Percentiles rank a stretch among this genome's conserved stretches.
Conservation (phyloP, 2,888 invertebrate species). For the Catocala fraxini region DNA sequence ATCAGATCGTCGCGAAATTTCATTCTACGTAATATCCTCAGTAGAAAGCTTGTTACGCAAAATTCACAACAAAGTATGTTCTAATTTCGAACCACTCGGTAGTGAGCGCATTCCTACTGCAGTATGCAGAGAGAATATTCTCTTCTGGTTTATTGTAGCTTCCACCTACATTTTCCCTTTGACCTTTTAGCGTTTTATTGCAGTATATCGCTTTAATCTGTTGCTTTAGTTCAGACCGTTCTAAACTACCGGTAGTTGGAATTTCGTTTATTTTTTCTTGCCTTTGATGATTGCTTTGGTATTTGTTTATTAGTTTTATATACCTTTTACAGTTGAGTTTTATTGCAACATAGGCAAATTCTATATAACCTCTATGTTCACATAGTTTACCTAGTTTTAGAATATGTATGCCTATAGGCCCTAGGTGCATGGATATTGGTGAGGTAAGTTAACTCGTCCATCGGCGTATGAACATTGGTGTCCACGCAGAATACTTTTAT, state of each 20-base stretch:
- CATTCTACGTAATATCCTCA: slow-evolving; percentile 26
- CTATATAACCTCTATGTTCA: no score
- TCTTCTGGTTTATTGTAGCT: slow-evolving; percentile 61
- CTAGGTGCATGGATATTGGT: no score
- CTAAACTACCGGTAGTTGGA: slow-evolving; percentile 37
- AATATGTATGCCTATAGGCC: no score
- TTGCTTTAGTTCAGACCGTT: slow-evolving; percentile 49
- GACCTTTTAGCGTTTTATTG: slow-evolving; percentile 58
- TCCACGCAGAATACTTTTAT: no score
- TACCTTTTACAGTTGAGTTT: neutral
- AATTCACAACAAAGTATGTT: slow-evolving; percentile 74
- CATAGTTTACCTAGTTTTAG: no score
- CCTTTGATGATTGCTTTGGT: slow-evolving; percentile 29
- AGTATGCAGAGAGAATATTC: slow-evolving; percentile 62
- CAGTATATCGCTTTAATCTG: slow-evolving; percentile 57
- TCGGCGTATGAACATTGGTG: no score
- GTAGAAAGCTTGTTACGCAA: slow-evolving; percentile 63
- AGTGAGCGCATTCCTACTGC: slow-evolving; percentile 64
- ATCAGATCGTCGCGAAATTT: slow-evolving; percentile 31
- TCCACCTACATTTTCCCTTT: slow-evolving; percentile 48
- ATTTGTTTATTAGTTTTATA: slow-evolving; percentile 12
- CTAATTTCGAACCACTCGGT: slow-evolving; percentile 69
- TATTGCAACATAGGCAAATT: no score
- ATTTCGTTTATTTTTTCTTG: slow-evolving; percentile 27
- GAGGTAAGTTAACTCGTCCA: no score